Evolutionary conservation across 2,113 vertebrate genomes (phyloP), one percentile per base, ranked within the genome.

Genomic region (Bolborhynchus lineola): DNA sequence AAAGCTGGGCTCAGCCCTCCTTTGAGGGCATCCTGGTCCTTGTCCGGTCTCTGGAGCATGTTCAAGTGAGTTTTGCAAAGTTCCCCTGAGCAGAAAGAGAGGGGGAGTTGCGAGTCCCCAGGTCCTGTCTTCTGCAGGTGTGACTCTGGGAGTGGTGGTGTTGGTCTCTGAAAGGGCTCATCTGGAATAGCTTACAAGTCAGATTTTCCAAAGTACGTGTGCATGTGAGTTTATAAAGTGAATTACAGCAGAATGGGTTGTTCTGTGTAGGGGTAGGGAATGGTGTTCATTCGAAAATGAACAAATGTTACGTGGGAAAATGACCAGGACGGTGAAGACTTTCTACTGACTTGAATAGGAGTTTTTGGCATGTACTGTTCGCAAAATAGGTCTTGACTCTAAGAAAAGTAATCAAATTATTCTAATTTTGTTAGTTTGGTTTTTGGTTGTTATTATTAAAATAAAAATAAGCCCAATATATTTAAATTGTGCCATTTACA

Each of bases 171-270:
- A 0, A 12, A 90, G 16, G 79, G 17, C 17, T 82, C 53, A 8
- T 25, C 75, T 23, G 2, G 7, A 77, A 5, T 46, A 24, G 25
- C 29, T 26, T 21, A 39, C 25, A 1, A 41, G 55, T 6, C 37
- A 5, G 0, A 16, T n/a, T 52, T 68, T 69, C 82, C 86, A 42
- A 1, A 2, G 5, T 5, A 4, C 1, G 5, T 7, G 55, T 50
- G 86, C 41, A 2, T 25, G 79, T 13, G 8, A 57, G 23, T 35
- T 83, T 31, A 0, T 6, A 1, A 9, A 69, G 77, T 37, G 75
- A 52, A 7, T 60, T 64, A 3, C 39, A 44, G 80, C 39, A 5
- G 31, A 11, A 35, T 13, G 33, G 62, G 65, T 39, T 64, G 87
- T 83, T 81, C 47, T 10, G 0, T 28, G 42, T 4, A 8, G 82